Percentiles rank a stretch among this genome's conserved stretches.
Evolutionary conservation across 2,113 vertebrate species (phyloP).

Genomic region (Toxostoma redivivum): DNA sequence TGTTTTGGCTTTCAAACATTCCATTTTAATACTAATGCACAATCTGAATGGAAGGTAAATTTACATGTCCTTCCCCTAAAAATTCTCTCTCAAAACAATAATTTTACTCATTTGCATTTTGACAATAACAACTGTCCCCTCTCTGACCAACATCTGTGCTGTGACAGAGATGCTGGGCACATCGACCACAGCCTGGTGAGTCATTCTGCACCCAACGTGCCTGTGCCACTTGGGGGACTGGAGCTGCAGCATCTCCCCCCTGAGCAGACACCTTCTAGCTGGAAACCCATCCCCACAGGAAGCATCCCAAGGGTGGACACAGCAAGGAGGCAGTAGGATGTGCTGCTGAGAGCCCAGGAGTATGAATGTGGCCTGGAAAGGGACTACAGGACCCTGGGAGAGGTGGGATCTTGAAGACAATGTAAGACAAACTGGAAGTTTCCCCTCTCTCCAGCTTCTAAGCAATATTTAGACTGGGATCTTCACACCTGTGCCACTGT

Average conservation of each 20-base stretch:
- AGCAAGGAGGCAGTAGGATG: background rate
- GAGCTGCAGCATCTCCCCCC: background rate
- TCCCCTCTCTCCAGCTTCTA: background rate
- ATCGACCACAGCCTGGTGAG: background rate
- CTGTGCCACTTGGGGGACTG: fast-evolving
- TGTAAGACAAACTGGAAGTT: background rate
- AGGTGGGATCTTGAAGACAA: background rate
- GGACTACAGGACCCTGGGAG: background rate
- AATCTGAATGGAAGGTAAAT: slow-evolving; percentile 2
- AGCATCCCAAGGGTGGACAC: background rate
- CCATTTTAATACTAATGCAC: slow-evolving; percentile 14
- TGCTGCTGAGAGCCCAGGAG: background rate
- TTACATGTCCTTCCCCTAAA: slow-evolving; percentile 49
- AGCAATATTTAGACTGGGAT: background rate
- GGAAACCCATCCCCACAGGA: background rate
- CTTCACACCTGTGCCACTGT: background rate
- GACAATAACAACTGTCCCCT: background rate
- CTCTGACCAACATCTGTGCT: background rate
- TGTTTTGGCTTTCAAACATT: slow-evolving; percentile 8
- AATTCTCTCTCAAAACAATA: slow-evolving; percentile 1
- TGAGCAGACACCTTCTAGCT: background rate
- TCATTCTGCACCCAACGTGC: background rate
- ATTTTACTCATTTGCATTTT: slow-evolving; percentile 51
- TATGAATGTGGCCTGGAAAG: fast-evolving
- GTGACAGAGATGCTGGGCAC: background rate